These are phyloP conservation scores for Onchidella celtica DNA, from an alignment of 2,888 invertebrate species.

Conservation along the genomic window DNA sequence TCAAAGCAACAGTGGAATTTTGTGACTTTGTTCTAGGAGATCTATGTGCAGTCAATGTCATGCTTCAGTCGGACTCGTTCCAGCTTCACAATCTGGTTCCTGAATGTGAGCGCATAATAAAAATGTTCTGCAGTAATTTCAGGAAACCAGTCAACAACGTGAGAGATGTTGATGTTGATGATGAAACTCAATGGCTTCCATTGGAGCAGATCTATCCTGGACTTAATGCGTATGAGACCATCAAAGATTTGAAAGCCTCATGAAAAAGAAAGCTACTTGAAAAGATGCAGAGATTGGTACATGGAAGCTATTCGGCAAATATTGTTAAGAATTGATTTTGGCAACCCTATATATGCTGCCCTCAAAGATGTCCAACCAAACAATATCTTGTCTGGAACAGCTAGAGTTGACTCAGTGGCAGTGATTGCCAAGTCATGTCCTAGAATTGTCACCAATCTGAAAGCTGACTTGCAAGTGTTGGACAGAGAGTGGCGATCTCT, in stretches of 20 bases:
- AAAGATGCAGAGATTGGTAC: conserved; percentile 1
- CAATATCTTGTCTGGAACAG: too few relatives aligned
- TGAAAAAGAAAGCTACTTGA: conserved; percentile 8
- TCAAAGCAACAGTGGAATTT: conserved; percentile 9
- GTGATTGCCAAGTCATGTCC: too few relatives aligned
- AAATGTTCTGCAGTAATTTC: conserved; percentile 10
- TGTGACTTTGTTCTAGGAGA: background rate
- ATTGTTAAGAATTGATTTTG: too few relatives aligned
- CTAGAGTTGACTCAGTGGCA: too few relatives aligned
- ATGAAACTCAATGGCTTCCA: background rate
- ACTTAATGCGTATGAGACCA: background rate
- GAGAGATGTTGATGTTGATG: background rate
- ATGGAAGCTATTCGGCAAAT: too few relatives aligned
- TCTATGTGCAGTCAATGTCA: background rate
- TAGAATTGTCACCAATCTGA: too few relatives aligned
- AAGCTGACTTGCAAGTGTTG: too few relatives aligned
- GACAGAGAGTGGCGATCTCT: too few relatives aligned
- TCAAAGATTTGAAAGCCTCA: background rate
- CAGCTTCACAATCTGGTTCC: conserved; percentile 4
- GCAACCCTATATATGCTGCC: too few relatives aligned
- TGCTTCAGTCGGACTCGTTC: conserved; percentile 2
- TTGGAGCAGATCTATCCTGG: background rate
- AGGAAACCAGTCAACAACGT: conserved; percentile 12
- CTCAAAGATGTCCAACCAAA: too few relatives aligned
- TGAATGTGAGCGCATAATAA: background rate